A percentile compares a stretch with the other conserved stretches of the same genome.
phyloP scores from a whole-genome alignment of 1,140 invertebrate species.

The Ips typographus region DNA sequence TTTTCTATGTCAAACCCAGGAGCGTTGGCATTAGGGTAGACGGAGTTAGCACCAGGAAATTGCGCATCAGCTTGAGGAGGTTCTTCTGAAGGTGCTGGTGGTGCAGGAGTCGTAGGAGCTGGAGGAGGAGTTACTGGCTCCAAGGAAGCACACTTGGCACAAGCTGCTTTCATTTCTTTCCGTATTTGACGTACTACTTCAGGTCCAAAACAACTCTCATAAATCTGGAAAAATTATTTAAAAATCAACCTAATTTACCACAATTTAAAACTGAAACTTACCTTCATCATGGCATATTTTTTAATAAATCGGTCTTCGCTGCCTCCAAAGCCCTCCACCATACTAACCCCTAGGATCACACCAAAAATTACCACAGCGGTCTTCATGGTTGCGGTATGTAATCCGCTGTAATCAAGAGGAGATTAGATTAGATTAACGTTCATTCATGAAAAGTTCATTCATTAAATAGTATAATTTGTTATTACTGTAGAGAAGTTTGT shows the following conservation, averaged over 20 bases:
- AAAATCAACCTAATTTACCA: conserved; percentile 12
- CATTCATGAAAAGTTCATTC: conserved; percentile 3
- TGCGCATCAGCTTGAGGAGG: conserved; percentile 46
- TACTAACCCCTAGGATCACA: background rate
- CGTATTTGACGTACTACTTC: conserved; percentile 65
- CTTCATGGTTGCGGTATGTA: background rate
- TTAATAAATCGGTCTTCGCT: conserved; percentile 66
- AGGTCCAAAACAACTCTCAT: conserved; percentile 66
- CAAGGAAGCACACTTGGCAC: conserved; percentile 60
- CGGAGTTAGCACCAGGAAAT: conserved; percentile 40
- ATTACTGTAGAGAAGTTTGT: background rate
- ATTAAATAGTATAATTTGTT: conserved; percentile 9
- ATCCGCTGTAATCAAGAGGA: background rate
- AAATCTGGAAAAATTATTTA: conserved; percentile 55
- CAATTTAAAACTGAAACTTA: conserved; percentile 44
- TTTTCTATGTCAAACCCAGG: conserved; percentile 53
- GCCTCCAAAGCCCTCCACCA: conserved; percentile 53
- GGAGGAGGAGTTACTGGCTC: conserved; percentile 41
- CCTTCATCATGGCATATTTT: conserved; percentile 70
- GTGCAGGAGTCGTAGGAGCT: conserved; percentile 50
- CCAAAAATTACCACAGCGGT: background rate
- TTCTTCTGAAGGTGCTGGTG: conserved; percentile 49
- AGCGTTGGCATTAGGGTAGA: conserved; percentile 41
- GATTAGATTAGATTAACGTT: conserved; percentile 1
- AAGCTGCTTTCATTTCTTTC: conserved; percentile 66